These are phyloP conservation scores for Drosophila parthenogenetica DNA, from an alignment of 2,888 invertebrate species.

Conservation along the genomic window DNA sequence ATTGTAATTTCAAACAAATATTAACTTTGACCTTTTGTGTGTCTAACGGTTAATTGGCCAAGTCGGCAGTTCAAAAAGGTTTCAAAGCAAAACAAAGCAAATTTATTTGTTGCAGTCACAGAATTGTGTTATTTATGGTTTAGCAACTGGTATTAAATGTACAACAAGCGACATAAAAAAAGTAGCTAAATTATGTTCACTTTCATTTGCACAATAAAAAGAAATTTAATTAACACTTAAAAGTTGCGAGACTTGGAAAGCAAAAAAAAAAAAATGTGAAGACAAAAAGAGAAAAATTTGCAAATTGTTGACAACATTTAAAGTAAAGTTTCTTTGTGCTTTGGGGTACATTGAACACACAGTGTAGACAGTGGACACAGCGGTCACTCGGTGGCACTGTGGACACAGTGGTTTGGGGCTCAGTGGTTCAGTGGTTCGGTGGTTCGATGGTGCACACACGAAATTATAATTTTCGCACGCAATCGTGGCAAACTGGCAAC, in stretches of 20 bases:
- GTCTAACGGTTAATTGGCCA: constrained; percentile 17
- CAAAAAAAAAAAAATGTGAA: constrained; percentile 11
- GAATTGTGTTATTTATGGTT: constrained; percentile 52
- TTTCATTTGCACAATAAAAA: constrained; percentile 57
- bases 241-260: constrained; percentile 34
- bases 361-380: constrained; percentile 34
- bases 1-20: constrained; percentile 1
- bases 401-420: constrained; percentile 21
- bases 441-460: constrained; percentile 58
- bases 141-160: constrained; percentile 29
- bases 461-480: constrained; percentile 83
- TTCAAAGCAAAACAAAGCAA: constrained; percentile 16
- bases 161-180: constrained; percentile 16
- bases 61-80: constrained; percentile 20
- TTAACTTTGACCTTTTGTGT: constrained; percentile 45
- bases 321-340: constrained; percentile 44
- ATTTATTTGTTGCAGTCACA: constrained; percentile 50
- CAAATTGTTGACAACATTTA: constrained; percentile 77
- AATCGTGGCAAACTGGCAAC: constrained; percentile 50
- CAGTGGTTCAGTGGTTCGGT: constrained; percentile 20
- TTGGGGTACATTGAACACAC: not conserved
- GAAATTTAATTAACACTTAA: constrained; percentile 74
- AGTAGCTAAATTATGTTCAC: constrained; percentile 31
- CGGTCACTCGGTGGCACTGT: constrained; percentile 35
- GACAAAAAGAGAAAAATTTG: constrained; percentile 46